These are phyloP conservation scores for Platypus cylindrus DNA, from an alignment of 2,888 invertebrate genomes.

Conservation along the genomic window DNA sequence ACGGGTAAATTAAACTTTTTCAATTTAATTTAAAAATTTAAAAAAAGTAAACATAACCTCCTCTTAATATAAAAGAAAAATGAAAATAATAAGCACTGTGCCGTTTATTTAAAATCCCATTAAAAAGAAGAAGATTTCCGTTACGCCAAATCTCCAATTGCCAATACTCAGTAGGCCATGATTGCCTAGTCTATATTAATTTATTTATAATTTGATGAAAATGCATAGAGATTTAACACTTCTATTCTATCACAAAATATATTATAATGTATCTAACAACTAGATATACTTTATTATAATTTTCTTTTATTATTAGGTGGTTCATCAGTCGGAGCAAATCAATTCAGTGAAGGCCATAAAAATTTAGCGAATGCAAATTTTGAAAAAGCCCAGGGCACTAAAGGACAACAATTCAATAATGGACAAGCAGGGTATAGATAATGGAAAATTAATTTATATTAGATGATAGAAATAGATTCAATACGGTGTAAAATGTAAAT, in stretches of 20 bases:
- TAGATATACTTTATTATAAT: neutral
- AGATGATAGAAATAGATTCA: neutral
- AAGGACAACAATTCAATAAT: conserved; percentile 42
- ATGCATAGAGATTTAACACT: too few relatives aligned
- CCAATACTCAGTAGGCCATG: too few relatives aligned
- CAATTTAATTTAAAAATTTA: too few relatives aligned
- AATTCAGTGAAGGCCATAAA: conserved; percentile 45
- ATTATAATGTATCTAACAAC: neutral
- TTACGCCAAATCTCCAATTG: neutral
- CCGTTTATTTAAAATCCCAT: too few relatives aligned
- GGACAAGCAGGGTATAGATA: conserved; percentile 45
- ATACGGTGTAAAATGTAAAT: neutral
- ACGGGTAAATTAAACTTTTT: too few relatives aligned
- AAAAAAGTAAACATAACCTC: too few relatives aligned
- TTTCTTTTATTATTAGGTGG: conserved; percentile 26
- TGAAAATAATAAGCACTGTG: too few relatives aligned
- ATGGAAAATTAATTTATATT: too few relatives aligned
- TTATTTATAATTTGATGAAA: too few relatives aligned
- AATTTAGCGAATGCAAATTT: conserved; percentile 40
- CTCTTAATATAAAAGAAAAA: too few relatives aligned
- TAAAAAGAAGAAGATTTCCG: too few relatives aligned
- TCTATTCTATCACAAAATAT: neutral
- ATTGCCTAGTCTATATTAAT: too few relatives aligned
- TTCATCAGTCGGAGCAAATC: conserved; percentile 41
- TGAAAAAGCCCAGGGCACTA: conserved; percentile 42